These are phyloP conservation scores for Acanthosepion pharaonis DNA, from an alignment of 2,888 invertebrate species.

Conservation along the genomic window DNA sequence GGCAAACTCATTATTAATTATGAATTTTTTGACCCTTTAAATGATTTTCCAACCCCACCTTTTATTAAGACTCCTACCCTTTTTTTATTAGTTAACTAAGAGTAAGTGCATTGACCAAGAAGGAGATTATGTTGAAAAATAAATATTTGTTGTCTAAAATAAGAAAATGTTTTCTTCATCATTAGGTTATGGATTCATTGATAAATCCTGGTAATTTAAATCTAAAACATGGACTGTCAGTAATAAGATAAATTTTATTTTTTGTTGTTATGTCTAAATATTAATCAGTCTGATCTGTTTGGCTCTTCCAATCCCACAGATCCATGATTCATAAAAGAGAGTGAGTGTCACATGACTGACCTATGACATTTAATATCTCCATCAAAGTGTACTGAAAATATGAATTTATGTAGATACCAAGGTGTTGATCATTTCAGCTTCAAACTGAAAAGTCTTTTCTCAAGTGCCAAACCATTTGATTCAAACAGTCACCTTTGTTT, in stretches of 20 bases:
- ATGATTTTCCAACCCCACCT: too few relatives aligned
- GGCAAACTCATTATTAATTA: too few relatives aligned
- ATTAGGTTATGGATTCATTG: too few relatives aligned
- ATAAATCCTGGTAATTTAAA: too few relatives aligned
- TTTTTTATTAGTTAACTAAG: too few relatives aligned
- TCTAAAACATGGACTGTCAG: not conserved
- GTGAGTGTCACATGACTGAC: not conserved
- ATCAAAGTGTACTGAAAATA: not conserved
- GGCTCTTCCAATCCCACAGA: not conserved
- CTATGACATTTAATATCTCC: slow-evolving; percentile 6
- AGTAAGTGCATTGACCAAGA: too few relatives aligned
- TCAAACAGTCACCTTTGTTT: not conserved
- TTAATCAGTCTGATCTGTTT: not conserved
- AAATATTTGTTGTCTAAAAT: too few relatives aligned
- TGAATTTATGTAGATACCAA: not conserved
- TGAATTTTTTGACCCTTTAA: too few relatives aligned
- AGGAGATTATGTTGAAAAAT: too few relatives aligned
- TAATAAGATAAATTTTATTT: not conserved
- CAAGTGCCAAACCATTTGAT: slow-evolving; percentile 16
- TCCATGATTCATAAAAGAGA: not conserved
- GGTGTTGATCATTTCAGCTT: not conserved
- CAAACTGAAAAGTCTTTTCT: not conserved
- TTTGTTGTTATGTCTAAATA: not conserved
- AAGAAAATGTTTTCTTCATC: too few relatives aligned
- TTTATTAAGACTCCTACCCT: too few relatives aligned